Percentiles rank a stretch among this genome's conserved stretches.
These are phyloP conservation scores for Eristalis arbustorum DNA, from an alignment of 2,888 invertebrate species.

Conservation along the genomic window DNA sequence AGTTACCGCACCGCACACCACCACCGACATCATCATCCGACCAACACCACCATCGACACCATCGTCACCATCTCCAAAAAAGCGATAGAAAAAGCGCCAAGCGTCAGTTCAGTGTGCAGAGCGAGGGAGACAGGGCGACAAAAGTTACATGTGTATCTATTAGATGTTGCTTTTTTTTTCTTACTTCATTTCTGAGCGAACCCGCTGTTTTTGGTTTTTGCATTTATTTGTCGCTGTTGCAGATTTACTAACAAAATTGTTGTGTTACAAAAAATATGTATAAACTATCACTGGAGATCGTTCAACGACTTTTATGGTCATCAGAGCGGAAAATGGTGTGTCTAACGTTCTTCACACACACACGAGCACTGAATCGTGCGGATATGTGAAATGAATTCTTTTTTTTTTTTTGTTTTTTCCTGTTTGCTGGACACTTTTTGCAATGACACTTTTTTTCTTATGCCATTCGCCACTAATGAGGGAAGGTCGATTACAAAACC, in stretches of 20 bases:
- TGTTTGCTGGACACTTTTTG: constrained; percentile 41
- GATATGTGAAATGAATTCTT: constrained; percentile 55
- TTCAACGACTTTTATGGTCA: constrained; percentile 71
- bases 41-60: constrained; percentile 11
- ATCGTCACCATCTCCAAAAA: background rate
- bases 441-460: constrained; percentile 41
- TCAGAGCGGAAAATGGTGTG: constrained; percentile 70
- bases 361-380: constrained; percentile 32
- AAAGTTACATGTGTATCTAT: constrained; percentile 41
- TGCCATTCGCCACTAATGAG: constrained; percentile 54
- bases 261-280: constrained; percentile 21
- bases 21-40: constrained; percentile 4
- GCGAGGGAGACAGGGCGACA: background rate
- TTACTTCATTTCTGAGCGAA: constrained; percentile 1
- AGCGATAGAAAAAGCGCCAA: constrained; percentile 8
- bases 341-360: constrained; percentile 21
- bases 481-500: constrained; percentile 66
- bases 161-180: constrained; percentile 15
- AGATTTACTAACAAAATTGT: constrained; percentile 27
- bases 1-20: constrained; percentile 47
- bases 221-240: constrained; percentile 53
- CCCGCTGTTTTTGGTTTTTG: constrained; percentile 43
- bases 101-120: constrained; percentile 55
- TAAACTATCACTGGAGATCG: constrained; percentile 57
- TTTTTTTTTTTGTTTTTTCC: constrained; percentile 37